Evolutionary conservation across 2,797 vertebrate genomes (phyloP).

Genomic region (Danio tinwini): DNA sequence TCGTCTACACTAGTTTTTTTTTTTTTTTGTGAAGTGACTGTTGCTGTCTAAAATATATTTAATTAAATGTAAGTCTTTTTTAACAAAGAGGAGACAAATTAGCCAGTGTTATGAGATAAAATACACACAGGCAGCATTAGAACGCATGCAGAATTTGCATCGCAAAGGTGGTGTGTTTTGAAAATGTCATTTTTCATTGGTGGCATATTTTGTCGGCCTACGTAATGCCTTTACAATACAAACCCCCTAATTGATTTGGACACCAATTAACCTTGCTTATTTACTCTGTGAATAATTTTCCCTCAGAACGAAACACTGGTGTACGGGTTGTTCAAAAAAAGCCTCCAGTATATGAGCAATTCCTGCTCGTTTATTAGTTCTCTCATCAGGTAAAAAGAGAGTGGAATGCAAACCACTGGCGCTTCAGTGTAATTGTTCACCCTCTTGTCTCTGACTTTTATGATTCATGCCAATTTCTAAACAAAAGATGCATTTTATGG

Average conservation of each 20-base stretch:
- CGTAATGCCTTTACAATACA: background rate
- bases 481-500: constrained; percentile 1
- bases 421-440: background rate
- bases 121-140: background rate
- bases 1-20: background rate
- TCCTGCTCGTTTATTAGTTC: background rate
- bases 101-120: background rate
- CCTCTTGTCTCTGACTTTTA: constrained; percentile 1
- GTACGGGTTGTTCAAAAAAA: background rate
- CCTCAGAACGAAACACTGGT: background rate
- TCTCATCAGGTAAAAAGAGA: background rate
- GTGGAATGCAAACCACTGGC: background rate
- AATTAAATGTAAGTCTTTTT: background rate
- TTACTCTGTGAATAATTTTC: background rate
- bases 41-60: background rate
- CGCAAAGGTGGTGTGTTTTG: background rate
- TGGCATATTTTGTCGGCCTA: background rate
- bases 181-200: background rate
- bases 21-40: background rate
- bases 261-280: constrained; percentile 15
- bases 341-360: background rate
- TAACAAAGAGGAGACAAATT: background rate
- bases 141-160: background rate
- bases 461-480: background rate
- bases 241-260: background rate